Evolutionary conservation across 2,797 vertebrate species (phyloP).

Genomic region (Galagoides demidoff): DNA sequence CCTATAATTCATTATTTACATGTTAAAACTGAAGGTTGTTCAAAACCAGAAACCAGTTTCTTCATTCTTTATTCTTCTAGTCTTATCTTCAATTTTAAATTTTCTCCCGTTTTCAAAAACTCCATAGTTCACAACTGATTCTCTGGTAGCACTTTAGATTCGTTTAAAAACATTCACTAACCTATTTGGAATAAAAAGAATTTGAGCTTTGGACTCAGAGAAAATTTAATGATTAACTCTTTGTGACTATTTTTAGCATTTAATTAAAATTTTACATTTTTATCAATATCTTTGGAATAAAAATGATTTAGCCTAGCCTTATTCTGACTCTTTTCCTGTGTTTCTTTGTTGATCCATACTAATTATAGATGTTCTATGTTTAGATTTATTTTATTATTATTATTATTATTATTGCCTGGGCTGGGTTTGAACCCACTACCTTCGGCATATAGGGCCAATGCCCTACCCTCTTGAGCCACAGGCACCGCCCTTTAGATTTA

Average conservation of each 20-base stretch:
- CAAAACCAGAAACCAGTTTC: background rate
- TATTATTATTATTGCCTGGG: too few species aligned
- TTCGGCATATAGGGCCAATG: too few species aligned
- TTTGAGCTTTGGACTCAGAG: background rate
- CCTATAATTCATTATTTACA: background rate
- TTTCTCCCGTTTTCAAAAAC: background rate
- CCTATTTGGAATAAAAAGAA: background rate
- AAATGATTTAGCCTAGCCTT: background rate
- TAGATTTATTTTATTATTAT: background rate
- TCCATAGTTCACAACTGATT: background rate
- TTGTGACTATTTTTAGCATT: background rate
- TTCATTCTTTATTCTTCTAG: background rate
- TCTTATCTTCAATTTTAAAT: background rate
- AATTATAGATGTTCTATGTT: background rate
- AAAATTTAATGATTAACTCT: background rate
- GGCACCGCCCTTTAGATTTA: background rate
- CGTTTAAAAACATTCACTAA: background rate
- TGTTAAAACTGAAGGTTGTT: background rate
- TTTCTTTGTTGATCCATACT: background rate
- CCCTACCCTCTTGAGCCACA: too few species aligned
- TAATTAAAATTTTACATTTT: background rate
- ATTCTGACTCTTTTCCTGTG: background rate
- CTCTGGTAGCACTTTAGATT: background rate
- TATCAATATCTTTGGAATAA: background rate
- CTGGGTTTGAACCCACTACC: too few species aligned